These are phyloP conservation scores for Tanypteryx hageni DNA, from an alignment of 2,888 invertebrate species.

Conservation along the genomic window DNA sequence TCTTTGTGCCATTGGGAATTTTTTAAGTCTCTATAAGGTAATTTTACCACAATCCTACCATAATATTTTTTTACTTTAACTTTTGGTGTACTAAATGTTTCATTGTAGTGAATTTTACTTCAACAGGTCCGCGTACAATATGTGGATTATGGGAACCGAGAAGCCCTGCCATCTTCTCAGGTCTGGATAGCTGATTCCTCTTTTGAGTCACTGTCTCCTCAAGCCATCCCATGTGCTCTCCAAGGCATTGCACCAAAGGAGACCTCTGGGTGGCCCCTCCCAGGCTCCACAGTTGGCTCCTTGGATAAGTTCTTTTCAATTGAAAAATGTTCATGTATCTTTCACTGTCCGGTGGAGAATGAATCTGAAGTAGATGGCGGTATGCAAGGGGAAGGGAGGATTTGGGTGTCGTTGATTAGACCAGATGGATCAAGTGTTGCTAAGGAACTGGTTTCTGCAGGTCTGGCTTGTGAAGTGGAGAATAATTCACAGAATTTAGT, in stretches of 20 bases:
- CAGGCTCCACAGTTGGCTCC: constrained; percentile 4
- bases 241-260: background rate
- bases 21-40: background rate
- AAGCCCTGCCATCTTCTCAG: constrained; percentile 70
- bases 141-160: constrained; percentile 86
- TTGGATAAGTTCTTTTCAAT: constrained; percentile 81
- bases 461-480: background rate
- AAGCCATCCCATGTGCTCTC: constrained; percentile 43
- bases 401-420: constrained; percentile 5
- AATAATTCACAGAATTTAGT: too few relatives aligned
- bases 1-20: background rate
- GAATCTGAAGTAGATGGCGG: constrained; percentile 42
- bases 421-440: constrained; percentile 44
- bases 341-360: constrained; percentile 76
- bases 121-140: constrained; percentile 80
- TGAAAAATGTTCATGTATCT: constrained; percentile 79
- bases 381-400: background rate
- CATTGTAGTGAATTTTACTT: background rate
- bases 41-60: too few relatives aligned
- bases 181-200: constrained; percentile 46
- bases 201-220: background rate
- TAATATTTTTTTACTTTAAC: background rate
- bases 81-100: background rate
- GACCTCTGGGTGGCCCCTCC: background rate
- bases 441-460: constrained; percentile 13